Evolutionary conservation across 2,888 invertebrate genomes (phyloP).

Genomic region (Pterobdella sp.): DNA sequence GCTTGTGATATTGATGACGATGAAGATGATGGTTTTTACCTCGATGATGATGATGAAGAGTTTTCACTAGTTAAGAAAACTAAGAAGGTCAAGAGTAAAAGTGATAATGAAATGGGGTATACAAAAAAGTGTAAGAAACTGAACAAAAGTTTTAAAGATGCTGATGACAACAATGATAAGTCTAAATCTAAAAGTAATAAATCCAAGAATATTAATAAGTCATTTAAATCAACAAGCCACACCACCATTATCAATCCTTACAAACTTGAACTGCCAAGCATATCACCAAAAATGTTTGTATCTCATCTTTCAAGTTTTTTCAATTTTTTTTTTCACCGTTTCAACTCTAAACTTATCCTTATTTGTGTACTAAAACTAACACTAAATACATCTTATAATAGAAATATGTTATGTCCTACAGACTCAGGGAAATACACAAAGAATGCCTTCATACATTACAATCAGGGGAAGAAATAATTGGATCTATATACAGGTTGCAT

Average conservation of each 20-base stretch:
- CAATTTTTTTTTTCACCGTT: background rate
- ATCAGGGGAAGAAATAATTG: background rate
- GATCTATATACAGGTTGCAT: conserved; percentile 11
- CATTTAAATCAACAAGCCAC: background rate
- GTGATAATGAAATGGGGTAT: background rate
- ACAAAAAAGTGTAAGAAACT: background rate
- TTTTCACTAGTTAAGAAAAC: background rate
- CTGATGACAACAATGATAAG: background rate
- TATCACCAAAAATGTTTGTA: background rate
- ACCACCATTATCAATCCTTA: conserved; percentile 3
- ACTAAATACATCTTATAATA: no score
- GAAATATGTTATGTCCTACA: no score
- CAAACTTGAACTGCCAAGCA: background rate
- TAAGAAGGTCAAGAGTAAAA: background rate
- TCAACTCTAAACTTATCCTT: no score
- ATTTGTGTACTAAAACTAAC: background rate
- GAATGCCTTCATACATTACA: conserved; percentile 7
- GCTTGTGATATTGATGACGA: background rate
- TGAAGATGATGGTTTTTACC: background rate
- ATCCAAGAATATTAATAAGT: background rate
- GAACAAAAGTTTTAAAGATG: background rate
- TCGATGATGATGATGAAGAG: background rate
- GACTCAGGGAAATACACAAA: conserved; percentile 14
- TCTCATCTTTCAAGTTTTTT: background rate
- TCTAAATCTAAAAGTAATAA: background rate